Percentiles rank a stretch among this genome's conserved stretches.
Evolutionary conservation across 1,140 invertebrate species (phyloP).

Genomic region (Tenebrio molitor): DNA sequence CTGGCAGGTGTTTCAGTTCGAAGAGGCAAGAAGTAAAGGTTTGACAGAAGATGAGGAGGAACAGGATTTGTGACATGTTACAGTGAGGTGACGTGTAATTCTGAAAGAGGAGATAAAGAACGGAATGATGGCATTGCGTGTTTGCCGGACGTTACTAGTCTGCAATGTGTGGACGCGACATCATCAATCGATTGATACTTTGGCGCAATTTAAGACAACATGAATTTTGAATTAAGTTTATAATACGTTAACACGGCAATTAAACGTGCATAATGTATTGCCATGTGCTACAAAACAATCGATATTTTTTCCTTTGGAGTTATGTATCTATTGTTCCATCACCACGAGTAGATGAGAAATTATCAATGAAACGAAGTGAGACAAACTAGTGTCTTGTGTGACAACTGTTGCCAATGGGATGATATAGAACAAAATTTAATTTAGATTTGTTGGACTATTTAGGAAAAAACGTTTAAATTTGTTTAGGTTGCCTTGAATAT

Average conservation of each 20-base stretch:
- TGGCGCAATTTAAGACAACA: not conserved
- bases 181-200: slow-evolving; percentile 2
- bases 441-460: too few species aligned
- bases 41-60: not conserved
- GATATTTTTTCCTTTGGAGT: too few species aligned
- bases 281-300: too few species aligned
- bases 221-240: slow-evolving; percentile 20
- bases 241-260: not conserved
- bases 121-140: slow-evolving; percentile 21
- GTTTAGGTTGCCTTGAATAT: too few species aligned
- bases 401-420: too few species aligned
- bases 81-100: not conserved
- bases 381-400: too few species aligned
- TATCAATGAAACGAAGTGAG: too few species aligned
- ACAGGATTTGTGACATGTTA: not conserved
- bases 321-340: too few species aligned
- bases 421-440: too few species aligned
- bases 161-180: not conserved
- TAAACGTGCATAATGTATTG: slow-evolving; percentile 7
- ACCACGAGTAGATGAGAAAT: too few species aligned
- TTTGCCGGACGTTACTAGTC: not conserved
- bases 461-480: too few species aligned
- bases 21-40: not conserved
- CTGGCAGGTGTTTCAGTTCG: not conserved
- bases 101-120: not conserved